Conservation (phyloP, 2,113 vertebrate species). For the Malurus cyaneus region DNA sequence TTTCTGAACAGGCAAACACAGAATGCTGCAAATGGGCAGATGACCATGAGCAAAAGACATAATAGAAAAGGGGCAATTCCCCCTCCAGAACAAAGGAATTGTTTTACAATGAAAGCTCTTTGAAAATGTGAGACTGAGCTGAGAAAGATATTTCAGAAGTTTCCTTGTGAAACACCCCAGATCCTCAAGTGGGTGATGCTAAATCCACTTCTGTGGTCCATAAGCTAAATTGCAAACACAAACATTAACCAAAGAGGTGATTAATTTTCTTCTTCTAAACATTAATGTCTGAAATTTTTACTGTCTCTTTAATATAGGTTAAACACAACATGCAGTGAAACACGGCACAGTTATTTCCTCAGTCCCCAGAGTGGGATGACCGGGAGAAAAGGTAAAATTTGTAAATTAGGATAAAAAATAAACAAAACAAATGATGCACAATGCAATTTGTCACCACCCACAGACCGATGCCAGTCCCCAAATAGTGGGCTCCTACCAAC, state of each 20-base stretch:
- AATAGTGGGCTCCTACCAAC: too few species aligned
- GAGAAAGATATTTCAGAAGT: background rate
- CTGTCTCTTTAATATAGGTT: background rate
- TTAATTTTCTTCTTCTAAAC: background rate
- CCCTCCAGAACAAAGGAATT: background rate
- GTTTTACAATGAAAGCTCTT: background rate
- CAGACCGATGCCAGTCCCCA: rapidly evolving
- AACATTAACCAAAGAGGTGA: background rate
- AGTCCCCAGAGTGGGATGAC: background rate
- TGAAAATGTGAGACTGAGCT: background rate
- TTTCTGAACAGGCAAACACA: background rate
- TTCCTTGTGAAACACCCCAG: background rate
- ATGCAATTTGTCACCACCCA: background rate
- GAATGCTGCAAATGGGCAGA: background rate
- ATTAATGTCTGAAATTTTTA: background rate
- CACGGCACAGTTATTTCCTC: background rate
- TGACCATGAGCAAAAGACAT: background rate
- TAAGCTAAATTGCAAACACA: background rate
- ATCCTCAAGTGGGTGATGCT: background rate
- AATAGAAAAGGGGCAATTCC: background rate
- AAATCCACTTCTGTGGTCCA: background rate
- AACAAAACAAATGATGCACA: background rate
- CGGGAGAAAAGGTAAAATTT: background rate
- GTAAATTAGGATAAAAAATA: background rate
- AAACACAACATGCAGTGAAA: background rate